These are phyloP conservation scores for Uria lomvia DNA, from an alignment of 2,113 vertebrate genomes.

Conservation along the genomic window DNA sequence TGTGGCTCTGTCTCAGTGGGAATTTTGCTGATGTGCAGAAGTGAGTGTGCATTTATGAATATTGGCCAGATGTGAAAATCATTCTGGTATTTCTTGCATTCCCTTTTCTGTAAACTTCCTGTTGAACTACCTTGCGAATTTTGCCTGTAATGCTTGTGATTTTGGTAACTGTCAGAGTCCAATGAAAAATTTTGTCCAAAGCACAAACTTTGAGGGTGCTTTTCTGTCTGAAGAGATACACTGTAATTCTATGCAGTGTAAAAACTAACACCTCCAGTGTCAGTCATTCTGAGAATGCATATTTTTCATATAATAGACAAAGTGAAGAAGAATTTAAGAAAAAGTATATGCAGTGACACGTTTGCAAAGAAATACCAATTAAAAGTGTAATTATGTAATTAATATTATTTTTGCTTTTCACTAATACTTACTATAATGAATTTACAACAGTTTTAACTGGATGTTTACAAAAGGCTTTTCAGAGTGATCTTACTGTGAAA, in stretches of 20 bases:
- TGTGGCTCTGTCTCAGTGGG: not conserved
- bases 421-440: not conserved
- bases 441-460: not conserved
- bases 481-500: slow-evolving; percentile 1
- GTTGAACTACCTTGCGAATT: not conserved
- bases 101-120: not conserved
- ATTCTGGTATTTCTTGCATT: not conserved
- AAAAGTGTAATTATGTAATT: not conserved
- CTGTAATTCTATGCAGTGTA: slow-evolving; percentile 14
- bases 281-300: slow-evolving; percentile 8
- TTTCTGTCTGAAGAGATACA: not conserved
- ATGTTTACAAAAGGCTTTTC: not conserved
- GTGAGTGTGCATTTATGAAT: not conserved
- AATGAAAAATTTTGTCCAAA: not conserved
- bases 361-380: slow-evolving; percentile 11
- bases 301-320: slow-evolving; percentile 30
- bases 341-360: not conserved
- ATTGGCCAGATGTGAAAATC: not conserved
- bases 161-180: not conserved
- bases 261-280: not conserved
- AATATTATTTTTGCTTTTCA: not conserved
- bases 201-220: not conserved
- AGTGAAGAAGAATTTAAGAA: slow-evolving; percentile 8
- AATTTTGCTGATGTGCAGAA: not conserved
- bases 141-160: not conserved